phyloP scores from a whole-genome alignment of 2,888 invertebrate genomes.

The Plusia festucae region DNA sequence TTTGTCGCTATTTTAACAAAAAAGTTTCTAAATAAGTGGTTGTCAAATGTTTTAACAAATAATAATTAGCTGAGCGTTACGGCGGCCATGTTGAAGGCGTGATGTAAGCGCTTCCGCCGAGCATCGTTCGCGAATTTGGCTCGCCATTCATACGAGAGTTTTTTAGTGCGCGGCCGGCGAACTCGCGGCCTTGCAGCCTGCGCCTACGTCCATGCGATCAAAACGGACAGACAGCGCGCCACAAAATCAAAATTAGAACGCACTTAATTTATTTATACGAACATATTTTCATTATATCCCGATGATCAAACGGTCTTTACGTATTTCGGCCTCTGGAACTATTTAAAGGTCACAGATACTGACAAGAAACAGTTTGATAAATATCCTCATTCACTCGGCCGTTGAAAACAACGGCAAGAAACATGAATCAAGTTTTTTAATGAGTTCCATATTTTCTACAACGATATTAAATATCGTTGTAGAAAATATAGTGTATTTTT shows the following conservation, averaged over 20 bases:
- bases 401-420: constrained; percentile 24
- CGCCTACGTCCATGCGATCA: constrained; percentile 72
- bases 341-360: constrained; percentile 31
- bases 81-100: constrained; percentile 67
- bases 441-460: constrained; percentile 40
- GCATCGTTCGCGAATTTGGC: constrained; percentile 74
- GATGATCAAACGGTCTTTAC: constrained; percentile 35
- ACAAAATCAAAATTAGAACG: constrained; percentile 76
- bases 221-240: constrained; percentile 67
- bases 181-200: constrained; percentile 82
- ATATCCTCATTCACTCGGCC: constrained; percentile 31
- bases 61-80: constrained; percentile 51
- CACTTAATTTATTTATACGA: constrained; percentile 63
- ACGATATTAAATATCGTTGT: constrained; percentile 44
- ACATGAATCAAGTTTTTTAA: constrained; percentile 27
- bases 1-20: constrained; percentile 34
- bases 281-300: constrained; percentile 43
- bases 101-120: constrained; percentile 79
- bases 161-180: constrained; percentile 81
- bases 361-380: constrained; percentile 28
- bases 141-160: constrained; percentile 84
- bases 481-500: constrained; percentile 26
- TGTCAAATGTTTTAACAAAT: constrained; percentile 57
- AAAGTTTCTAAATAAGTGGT: constrained; percentile 35
- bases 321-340: constrained; percentile 25